phyloP scores from a whole-genome alignment of 2,888 invertebrate genomes.

The Polydrusus pterygomalis region DNA sequence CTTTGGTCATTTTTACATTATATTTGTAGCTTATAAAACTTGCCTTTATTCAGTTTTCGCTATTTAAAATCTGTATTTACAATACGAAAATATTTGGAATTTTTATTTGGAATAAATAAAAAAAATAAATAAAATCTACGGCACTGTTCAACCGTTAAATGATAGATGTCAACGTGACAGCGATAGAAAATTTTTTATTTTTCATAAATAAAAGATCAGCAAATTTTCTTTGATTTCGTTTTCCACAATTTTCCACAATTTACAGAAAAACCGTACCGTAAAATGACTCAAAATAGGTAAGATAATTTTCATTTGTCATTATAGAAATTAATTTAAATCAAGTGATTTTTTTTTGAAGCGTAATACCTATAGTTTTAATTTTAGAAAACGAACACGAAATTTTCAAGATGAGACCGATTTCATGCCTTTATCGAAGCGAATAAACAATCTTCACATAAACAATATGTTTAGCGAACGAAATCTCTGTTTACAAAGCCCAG shows the following conservation, averaged over 20 bases:
- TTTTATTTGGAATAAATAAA: too few species aligned
- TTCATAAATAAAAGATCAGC: conserved; percentile 35
- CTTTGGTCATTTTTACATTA: too few species aligned
- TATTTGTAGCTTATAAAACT: too few species aligned
- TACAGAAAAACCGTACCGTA: background rate
- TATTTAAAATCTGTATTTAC: too few species aligned
- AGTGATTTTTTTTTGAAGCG: background rate
- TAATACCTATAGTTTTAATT: conserved; percentile 56
- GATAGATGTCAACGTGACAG: background rate
- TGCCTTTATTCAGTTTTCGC: too few species aligned
- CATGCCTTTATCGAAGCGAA: conserved; percentile 91
- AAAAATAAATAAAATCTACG: too few species aligned
- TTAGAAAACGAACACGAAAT: conserved; percentile 85
- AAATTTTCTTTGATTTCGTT: conserved; percentile 21
- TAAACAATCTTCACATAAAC: conserved; percentile 91
- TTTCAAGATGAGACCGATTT: conserved; percentile 83
- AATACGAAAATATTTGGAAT: too few species aligned
- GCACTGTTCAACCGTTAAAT: conserved; percentile 6
- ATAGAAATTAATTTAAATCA: too few species aligned
- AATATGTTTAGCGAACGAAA: conserved; percentile 66
- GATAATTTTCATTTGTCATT: background rate
- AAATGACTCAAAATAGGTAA: conserved; percentile 51
- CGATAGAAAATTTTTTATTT: background rate
- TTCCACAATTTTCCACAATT: background rate
- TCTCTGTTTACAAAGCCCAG: conserved; percentile 7